phyloP scores from a whole-genome alignment of 2,888 invertebrate genomes.

The Torymus auratus region DNA sequence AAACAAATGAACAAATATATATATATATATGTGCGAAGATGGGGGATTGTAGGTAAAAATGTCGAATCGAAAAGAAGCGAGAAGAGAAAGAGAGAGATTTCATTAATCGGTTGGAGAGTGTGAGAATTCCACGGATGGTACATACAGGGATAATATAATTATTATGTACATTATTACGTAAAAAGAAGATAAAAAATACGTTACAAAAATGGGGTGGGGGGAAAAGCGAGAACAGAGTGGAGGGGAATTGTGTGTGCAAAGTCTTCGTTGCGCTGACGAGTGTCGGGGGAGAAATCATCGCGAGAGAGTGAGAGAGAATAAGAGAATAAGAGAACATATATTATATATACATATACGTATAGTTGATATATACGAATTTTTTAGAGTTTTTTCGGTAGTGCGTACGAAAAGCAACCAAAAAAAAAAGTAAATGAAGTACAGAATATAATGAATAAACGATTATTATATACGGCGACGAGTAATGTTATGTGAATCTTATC shows the following conservation, averaged over 20 bases:
- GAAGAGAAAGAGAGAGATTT: constrained; percentile 14
- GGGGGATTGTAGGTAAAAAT: too few species aligned
- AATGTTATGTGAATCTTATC: constrained; percentile 40
- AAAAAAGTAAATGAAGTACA: constrained; percentile 33
- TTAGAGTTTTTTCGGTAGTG: constrained; percentile 57
- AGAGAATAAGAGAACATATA: constrained; percentile 19
- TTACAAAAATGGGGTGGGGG: constrained; percentile 13
- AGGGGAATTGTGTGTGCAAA: not conserved
- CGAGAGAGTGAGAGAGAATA: constrained; percentile 16
- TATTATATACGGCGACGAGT: constrained; percentile 48
- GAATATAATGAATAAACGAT: constrained; percentile 47
- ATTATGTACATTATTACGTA: constrained; percentile 52
- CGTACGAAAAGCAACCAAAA: constrained; percentile 43
- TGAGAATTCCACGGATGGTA: constrained; percentile 26
- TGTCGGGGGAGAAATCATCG: constrained; percentile 33
- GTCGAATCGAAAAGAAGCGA: not conserved
- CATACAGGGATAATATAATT: constrained; percentile 53
- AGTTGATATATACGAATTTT: constrained; percentile 56
- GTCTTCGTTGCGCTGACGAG: constrained; percentile 46
- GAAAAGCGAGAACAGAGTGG: not conserved
- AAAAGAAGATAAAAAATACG: constrained; percentile 23
- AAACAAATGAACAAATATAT: constrained; percentile 58
- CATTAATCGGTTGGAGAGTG: constrained; percentile 50
- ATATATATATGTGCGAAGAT: constrained; percentile 41
- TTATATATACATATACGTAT: constrained; percentile 49